Evolutionary conservation across 2,797 vertebrate genomes (phyloP), one percentile per base, ranked within the genome.

Genomic region (Linurgus olivaceus): DNA sequence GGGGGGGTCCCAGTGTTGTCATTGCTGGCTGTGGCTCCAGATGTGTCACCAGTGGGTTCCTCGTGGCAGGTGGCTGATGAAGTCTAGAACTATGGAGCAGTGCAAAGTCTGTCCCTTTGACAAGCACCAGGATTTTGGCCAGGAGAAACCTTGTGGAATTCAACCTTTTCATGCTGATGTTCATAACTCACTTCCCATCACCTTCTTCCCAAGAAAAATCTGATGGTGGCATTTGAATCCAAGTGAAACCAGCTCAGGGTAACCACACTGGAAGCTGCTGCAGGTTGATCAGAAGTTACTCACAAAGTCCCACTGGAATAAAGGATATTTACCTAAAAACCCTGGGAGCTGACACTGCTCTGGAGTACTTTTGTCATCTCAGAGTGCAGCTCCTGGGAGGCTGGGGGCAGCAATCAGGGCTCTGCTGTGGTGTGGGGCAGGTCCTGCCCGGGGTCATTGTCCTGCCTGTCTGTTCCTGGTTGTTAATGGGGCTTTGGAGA

Each of bases 101-200:
- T 21, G 37, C 52, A 71, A 61, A 10, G 44, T 5, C 17, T 54
- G 55, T 28, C 75, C 9, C 2, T 57, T 63, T 18, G 59, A 29
- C 26, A 40, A 67, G 24, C 35, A 44, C 7, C 37, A 85, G 29
- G 11, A 0, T 65, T 91, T 82, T 35, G 8, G 17, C 38, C 15
- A 24, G 54, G 76, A 81, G 54, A 33, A 88, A 14, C n/a, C n/a
- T 17, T 4, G 8, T n/a, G 73, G 48, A 47, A 25, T 70, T 75
- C 58, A 65, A 3, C 6, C 19, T 86, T n/a, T 52, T 35, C 65
- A 24, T 1, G 0, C 11, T 9, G 1, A 11, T 26, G 33, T 11
- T 50, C 47, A 6, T 18, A 71, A 13, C 52, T 86, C 5, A 0
- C 16, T 87, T 73, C 35, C 24, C 20, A 54, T n/a, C 38, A 4